Conservation (phyloP, 2,888 invertebrate species). For the Augiades crinisus region DNA sequence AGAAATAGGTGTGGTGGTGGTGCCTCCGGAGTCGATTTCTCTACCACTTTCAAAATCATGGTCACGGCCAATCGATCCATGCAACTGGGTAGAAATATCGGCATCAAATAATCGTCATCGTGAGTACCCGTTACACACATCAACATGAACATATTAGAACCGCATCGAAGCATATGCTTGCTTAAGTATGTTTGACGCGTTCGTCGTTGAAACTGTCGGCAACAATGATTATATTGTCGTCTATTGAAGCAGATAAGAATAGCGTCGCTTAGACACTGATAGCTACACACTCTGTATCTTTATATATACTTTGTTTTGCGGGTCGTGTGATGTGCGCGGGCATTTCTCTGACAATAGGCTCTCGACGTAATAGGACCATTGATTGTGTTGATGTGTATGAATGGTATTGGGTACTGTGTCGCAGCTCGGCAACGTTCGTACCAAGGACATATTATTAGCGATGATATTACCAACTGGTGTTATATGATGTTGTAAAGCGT, state of each 20-base stretch:
- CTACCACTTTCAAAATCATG: too few species aligned
- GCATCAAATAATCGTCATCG: too few species aligned
- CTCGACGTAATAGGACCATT: slow-evolving; percentile 73
- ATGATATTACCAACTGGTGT: slow-evolving; percentile 7
- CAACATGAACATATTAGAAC: too few species aligned
- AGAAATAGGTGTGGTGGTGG: too few species aligned
- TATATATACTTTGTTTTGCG: slow-evolving; percentile 47
- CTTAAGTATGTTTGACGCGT: too few species aligned
- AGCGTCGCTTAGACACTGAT: not conserved
- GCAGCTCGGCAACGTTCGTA: not conserved
- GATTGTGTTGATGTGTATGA: slow-evolving; percentile 67
- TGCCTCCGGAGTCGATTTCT: too few species aligned
- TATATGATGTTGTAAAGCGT: not conserved
- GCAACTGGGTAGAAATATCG: too few species aligned
- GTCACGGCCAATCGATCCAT: too few species aligned
- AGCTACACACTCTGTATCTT: not conserved
- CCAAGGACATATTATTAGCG: slow-evolving; percentile 10
- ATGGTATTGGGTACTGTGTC: slow-evolving; percentile 46
- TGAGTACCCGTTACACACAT: too few species aligned
- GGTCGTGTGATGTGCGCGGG: slow-evolving; percentile 70
- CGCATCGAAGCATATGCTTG: too few species aligned
- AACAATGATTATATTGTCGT: slow-evolving; percentile 13
- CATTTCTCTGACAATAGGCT: slow-evolving; percentile 52
- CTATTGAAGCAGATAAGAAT: not conserved
- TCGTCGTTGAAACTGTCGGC: not conserved